Base-by-base conservation (phyloP, 2,113 vertebrate genomes). In the Calyptomena viridis region DNA sequence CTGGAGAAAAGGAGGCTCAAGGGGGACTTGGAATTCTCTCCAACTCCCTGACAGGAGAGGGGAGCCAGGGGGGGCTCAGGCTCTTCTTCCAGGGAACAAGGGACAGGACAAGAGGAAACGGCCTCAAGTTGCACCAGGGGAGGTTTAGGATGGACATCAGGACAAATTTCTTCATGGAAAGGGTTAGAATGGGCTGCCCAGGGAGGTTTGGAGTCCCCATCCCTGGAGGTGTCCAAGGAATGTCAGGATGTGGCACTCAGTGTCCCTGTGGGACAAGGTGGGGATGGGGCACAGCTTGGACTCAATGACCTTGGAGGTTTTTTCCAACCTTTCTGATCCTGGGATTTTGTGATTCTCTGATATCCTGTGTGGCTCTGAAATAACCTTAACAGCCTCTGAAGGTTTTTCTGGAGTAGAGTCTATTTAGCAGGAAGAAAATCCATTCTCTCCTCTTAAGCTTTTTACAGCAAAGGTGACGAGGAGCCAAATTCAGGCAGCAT, bases 221-320 rank as follows among this genome's bases (percentile, higher is more conserved):
- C n/a, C 28, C 12, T 55, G 64, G 12, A n/a, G 5, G 12, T 11
- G 16, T 55, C 1, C 40, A 24, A 47, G 74, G 23, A 69, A 71
- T 0, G 1, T 1, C 12, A 8, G 33, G 33, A 86, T 0, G 1
- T 30, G 47, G 40, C 39, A 53, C 47, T 62, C 33, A 53, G n/a
- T 6, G 64, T 55, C 23, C 39, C 14, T 59, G n/a, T 14, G 7
- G 24, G 23, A 37, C 23, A 37, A 59, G n/a, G 3, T 69, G 39
- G 15, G 28, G 6, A n/a, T 40, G 1, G 1, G 16, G 8, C 56
- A 21, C 19, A 55, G 16, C 12, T 2, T 31, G 58, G 25, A 31
- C 30, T 49, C 0, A 0, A 66, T 44, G 63, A 2, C 22, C 42
- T 6, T 72, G 58, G 58, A 35, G 31, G 9, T 12, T 18, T 73